phyloP scores from a whole-genome alignment of 53 echinoderm and acorn worm genomes.

The Crossaster papposus region DNA sequence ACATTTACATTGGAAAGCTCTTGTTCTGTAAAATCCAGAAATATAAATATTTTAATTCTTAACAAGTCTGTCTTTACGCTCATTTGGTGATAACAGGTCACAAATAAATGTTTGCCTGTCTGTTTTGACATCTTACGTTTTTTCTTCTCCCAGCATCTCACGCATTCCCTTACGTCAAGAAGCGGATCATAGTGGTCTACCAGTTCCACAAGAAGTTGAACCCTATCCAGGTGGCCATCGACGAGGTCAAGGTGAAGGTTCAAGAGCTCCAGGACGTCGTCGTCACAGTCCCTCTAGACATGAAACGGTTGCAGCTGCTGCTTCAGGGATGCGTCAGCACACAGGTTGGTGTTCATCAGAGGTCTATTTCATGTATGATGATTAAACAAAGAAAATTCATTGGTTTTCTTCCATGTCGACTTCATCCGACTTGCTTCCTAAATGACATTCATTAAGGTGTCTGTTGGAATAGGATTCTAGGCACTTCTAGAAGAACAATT shows the following conservation, averaged over 20 bases:
- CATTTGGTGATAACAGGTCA: too few species aligned
- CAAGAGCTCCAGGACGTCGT: constrained; percentile 80
- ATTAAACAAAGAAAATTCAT: neutral
- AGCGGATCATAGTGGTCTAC: constrained; percentile 88
- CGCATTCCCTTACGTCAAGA: constrained; percentile 98
- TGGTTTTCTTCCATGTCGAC: too few species aligned
- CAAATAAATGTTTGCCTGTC: neutral
- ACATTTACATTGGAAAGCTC: neutral
- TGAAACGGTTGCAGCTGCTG: constrained; percentile 91
- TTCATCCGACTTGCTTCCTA: too few species aligned
- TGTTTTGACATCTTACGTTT: neutral
- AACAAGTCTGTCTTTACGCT: too few species aligned
- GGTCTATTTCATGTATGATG: constrained; percentile 14
- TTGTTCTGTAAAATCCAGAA: too few species aligned
- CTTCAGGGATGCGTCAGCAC: constrained; percentile 98
- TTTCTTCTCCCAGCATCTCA: constrained; percentile 78
- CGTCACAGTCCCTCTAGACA: constrained; percentile 63
- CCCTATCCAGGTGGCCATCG: constrained; percentile 95
- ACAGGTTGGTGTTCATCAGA: constrained; percentile 64
- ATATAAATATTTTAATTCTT: too few species aligned
- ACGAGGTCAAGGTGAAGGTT: constrained; percentile 92
- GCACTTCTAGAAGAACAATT: too few species aligned
- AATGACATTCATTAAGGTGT: neutral
- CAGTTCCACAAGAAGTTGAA: constrained; percentile 80
- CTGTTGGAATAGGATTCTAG: too few species aligned